Conservation (phyloP, 2,888 invertebrate genomes). For the Spilarctia lutea region DNA sequence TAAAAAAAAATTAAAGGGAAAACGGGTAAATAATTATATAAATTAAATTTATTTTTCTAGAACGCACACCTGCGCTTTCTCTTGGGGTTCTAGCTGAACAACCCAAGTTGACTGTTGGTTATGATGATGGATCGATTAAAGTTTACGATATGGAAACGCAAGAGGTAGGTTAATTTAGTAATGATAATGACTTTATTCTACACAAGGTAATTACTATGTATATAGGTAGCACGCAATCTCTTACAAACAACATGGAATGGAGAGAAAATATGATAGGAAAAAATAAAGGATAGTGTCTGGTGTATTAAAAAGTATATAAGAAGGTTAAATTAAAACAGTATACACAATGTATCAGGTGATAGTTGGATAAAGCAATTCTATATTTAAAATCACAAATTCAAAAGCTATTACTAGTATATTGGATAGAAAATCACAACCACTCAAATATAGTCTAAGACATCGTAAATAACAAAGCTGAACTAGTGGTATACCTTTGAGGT, state of each 20-base stretch:
- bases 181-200: too few species aligned
- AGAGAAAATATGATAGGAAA: too few species aligned
- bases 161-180: constrained; percentile 58
- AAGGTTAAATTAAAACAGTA: too few species aligned
- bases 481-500: constrained; percentile 6
- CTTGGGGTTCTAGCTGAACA: constrained; percentile 70
- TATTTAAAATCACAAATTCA: too few species aligned
- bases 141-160: constrained; percentile 78
- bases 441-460: neutral
- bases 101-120: constrained; percentile 71
- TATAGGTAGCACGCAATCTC: too few species aligned
- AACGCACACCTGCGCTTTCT: constrained; percentile 68
- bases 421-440: neutral
- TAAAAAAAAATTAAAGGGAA: too few species aligned
- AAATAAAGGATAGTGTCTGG: too few species aligned
- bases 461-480: neutral
- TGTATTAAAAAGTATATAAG: too few species aligned
- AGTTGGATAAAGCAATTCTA: too few species aligned
- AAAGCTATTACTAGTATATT: neutral
- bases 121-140: constrained; percentile 75
- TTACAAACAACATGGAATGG: too few species aligned
- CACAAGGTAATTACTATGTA: too few species aligned
- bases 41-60: constrained; percentile 47
- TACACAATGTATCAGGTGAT: too few species aligned
- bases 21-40: neutral